phyloP scores from a whole-genome alignment of 2,888 invertebrate species.

The Clivina fossor region DNA sequence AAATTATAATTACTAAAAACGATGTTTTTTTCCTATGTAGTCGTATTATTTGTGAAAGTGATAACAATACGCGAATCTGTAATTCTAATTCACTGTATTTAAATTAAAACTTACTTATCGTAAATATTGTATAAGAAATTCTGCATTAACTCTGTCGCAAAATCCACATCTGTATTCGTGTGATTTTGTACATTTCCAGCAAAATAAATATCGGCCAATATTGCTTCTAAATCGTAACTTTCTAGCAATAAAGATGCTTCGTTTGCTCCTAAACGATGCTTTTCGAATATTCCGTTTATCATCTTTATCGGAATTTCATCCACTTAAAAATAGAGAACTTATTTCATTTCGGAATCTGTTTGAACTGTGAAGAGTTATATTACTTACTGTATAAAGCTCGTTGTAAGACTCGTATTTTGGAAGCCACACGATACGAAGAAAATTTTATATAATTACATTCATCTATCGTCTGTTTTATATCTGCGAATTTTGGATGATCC shows the following conservation, averaged over 20 bases:
- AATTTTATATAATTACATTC: constrained; percentile 72
- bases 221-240: constrained; percentile 68
- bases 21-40: too few relatives aligned
- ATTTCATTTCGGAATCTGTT: constrained; percentile 10
- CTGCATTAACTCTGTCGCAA: constrained; percentile 64
- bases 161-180: constrained; percentile 63
- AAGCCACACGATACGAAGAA: constrained; percentile 74
- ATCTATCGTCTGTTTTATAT: constrained; percentile 60
- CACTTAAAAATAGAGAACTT: constrained; percentile 43
- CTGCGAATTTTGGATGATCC: constrained; percentile 63
- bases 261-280: constrained; percentile 68
- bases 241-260: constrained; percentile 69
- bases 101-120: constrained; percentile 59
- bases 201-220: constrained; percentile 73
- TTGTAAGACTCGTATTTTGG: constrained; percentile 68
- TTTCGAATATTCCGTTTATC: constrained; percentile 70
- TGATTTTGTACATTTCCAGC: constrained; percentile 68
- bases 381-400: constrained; percentile 66
- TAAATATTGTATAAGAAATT: constrained; percentile 68
- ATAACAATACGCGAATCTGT: background rate
- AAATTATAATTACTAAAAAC: too few relatives aligned
- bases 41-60: too few relatives aligned
- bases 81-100: constrained; percentile 11
- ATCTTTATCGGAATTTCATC: constrained; percentile 54
- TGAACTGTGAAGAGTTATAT: constrained; percentile 32